These are phyloP conservation scores for Holothuria leucospilota DNA, from an alignment of 53 echinoderm and acorn worm genomes.

Conservation along the genomic window DNA sequence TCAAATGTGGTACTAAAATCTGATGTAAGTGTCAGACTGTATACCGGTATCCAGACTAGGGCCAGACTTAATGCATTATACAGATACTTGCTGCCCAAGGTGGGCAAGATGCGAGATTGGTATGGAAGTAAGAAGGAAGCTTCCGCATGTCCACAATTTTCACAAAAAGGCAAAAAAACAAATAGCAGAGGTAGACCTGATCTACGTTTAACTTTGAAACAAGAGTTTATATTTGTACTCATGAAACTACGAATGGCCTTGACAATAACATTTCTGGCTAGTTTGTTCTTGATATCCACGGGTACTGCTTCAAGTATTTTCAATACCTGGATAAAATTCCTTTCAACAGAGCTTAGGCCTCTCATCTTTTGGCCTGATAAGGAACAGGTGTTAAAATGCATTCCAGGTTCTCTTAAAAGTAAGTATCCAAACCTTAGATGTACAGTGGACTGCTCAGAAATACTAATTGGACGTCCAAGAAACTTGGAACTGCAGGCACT, in stretches of 20 bases:
- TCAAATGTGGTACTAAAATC: constrained; percentile 29
- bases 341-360: constrained; percentile 39
- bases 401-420: constrained; percentile 27
- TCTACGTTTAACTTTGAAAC: background rate
- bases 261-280: constrained; percentile 17
- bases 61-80: constrained; percentile 19
- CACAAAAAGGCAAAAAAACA: constrained; percentile 13
- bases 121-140: constrained; percentile 30
- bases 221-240: constrained; percentile 48
- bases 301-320: constrained; percentile 55
- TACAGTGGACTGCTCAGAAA: constrained; percentile 70
- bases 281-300: constrained; percentile 17
- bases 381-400: background rate
- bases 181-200: constrained; percentile 44
- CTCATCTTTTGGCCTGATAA: constrained; percentile 38
- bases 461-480: constrained; percentile 68
- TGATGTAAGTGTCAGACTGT: constrained; percentile 39
- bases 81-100: constrained; percentile 44
- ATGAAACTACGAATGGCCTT: constrained; percentile 53
- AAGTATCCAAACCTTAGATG: constrained; percentile 26
- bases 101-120: constrained; percentile 51
- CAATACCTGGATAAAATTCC: constrained; percentile 40
- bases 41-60: constrained; percentile 48
- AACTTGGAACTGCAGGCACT: constrained; percentile 55
- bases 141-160: background rate